Percentiles rank a stretch among this genome's conserved stretches.
Evolutionary conservation across 2,888 invertebrate genomes (phyloP).

Genomic region (Drosophila tripunctata): DNA sequence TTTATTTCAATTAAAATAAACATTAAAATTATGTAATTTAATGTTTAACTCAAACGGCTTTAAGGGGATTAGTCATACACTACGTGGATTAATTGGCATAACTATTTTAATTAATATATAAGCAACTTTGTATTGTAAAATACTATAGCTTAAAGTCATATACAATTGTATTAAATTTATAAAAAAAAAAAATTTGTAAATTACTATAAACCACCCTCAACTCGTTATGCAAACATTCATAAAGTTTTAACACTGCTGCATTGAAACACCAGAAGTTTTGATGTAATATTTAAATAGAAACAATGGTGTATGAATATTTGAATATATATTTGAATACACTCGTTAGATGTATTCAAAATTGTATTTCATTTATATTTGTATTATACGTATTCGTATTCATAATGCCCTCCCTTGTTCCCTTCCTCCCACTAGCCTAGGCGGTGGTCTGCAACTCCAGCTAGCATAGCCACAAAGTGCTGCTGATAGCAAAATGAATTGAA

Average conservation of each 20-base stretch:
- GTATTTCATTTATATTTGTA: conserved; percentile 27
- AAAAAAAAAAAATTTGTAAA: too few relatives aligned
- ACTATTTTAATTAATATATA: too few relatives aligned
- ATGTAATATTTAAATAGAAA: neutral
- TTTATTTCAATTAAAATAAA: conserved; percentile 37
- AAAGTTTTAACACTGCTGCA: neutral
- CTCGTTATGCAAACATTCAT: neutral
- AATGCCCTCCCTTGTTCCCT: neutral
- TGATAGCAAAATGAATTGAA: conserved; percentile 64
- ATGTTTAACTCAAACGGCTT: neutral
- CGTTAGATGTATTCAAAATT: conserved; percentile 39
- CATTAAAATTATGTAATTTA: conserved; percentile 19
- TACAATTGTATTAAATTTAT: neutral
- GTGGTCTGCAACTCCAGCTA: conserved; percentile 22
- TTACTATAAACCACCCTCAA: too few relatives aligned
- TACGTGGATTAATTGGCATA: too few relatives aligned
- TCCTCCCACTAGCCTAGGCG: neutral
- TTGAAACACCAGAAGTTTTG: neutral
- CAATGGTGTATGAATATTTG: conserved; percentile 9
- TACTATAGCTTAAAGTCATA: too few relatives aligned
- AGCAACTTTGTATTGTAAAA: too few relatives aligned
- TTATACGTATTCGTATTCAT: conserved; percentile 28
- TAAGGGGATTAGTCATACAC: neutral
- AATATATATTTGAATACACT: conserved; percentile 12
- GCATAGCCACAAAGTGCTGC: conserved; percentile 42